Conservation (phyloP, 2,888 invertebrate species). For the Megalurothrips usitatus region DNA sequence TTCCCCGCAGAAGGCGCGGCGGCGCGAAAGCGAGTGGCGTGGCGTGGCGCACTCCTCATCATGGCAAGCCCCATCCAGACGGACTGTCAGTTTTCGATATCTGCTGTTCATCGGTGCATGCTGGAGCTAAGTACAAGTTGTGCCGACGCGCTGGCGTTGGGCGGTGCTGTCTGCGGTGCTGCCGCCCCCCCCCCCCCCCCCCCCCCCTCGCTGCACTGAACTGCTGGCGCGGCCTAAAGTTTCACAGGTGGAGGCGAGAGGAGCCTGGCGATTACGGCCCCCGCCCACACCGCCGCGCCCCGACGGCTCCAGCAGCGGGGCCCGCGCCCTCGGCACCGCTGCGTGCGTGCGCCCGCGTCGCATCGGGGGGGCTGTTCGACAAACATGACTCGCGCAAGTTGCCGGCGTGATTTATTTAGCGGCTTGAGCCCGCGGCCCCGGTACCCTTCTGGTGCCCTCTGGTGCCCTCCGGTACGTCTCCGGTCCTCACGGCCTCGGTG, state of each 20-base stretch:
- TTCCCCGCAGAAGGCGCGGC: too few species aligned
- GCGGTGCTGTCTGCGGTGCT: background rate
- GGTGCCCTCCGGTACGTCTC: too few species aligned
- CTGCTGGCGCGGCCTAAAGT: background rate
- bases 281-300: too few species aligned
- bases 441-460: too few species aligned
- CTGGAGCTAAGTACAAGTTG: constrained; percentile 24
- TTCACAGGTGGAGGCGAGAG: background rate
- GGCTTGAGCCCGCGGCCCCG: too few species aligned
- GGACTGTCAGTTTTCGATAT: constrained; percentile 19
- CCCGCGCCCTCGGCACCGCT: background rate
- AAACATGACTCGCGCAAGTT: background rate
- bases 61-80: background rate
- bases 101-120: constrained; percentile 19
- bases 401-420: background rate
- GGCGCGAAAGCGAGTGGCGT: too few species aligned
- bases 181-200: too few species aligned
- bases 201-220: too few species aligned
- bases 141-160: background rate
- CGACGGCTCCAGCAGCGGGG: too few species aligned
- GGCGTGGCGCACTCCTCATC: too few species aligned
- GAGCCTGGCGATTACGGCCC: too few species aligned
- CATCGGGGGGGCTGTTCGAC: background rate
- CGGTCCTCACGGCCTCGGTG: too few species aligned
- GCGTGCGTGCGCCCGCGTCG: background rate